These are phyloP conservation scores for Nomada goodeniana DNA, from an alignment of 2,888 invertebrate species.

Conservation along the genomic window DNA sequence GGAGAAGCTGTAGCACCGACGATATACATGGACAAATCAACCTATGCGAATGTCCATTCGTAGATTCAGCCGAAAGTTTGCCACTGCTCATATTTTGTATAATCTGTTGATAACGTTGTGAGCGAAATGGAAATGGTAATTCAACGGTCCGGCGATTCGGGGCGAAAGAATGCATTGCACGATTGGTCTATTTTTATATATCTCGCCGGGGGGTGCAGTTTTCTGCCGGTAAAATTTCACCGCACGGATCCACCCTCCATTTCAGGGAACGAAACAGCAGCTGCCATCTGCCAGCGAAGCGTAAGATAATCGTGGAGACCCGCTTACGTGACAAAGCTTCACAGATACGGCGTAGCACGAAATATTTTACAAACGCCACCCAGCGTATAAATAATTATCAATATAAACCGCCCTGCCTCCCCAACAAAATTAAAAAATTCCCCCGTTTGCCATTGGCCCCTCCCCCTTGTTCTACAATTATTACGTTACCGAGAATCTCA, in stretches of 20 bases:
- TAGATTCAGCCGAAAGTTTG: too few relatives aligned
- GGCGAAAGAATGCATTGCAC: too few relatives aligned
- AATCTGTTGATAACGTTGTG: too few relatives aligned
- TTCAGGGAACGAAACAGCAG: conserved; percentile 27
- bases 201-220: too few relatives aligned
- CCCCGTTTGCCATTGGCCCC: neutral
- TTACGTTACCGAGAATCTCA: neutral
- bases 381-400: neutral
- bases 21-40: too few relatives aligned
- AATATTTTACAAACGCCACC: neutral
- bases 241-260: neutral
- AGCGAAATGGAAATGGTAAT: too few relatives aligned
- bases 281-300: conserved; percentile 41
- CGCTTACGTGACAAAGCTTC: neutral
- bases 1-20: too few relatives aligned
- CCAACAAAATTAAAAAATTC: neutral
- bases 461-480: neutral
- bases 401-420: neutral
- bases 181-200: too few relatives aligned
- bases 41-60: too few relatives aligned
- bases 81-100: too few relatives aligned
- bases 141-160: too few relatives aligned
- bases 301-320: conserved; percentile 2
- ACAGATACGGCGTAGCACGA: neutral
- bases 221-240: too few relatives aligned